Conservation (phyloP, 2,888 invertebrate genomes). For the Coronaproctus castanopsis region DNA sequence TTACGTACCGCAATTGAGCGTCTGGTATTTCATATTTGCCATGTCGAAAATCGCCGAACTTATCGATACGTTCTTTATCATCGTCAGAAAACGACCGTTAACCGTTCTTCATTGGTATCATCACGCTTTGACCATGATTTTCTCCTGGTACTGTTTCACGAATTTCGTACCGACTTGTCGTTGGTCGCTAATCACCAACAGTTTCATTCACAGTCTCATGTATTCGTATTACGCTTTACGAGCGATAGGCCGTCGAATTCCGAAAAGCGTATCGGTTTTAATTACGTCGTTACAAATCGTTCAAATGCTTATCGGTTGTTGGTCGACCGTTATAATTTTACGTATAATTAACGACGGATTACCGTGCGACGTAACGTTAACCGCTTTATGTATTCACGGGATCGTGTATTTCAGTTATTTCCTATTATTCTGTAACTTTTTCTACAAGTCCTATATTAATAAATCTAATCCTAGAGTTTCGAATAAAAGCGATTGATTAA, state of each 20-base stretch:
- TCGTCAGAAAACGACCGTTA: constrained; percentile 75
- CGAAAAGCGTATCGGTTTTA: constrained; percentile 63
- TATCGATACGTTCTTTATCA: constrained; percentile 86
- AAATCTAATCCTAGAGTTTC: no score
- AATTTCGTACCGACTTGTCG: constrained; percentile 75
- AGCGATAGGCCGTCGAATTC: constrained; percentile 67
- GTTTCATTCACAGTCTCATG: constrained; percentile 77
- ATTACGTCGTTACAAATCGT: constrained; percentile 79
- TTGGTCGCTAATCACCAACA: constrained; percentile 90
- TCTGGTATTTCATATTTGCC: constrained; percentile 96
- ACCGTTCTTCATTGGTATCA: constrained; percentile 95
- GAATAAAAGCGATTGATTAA: no score
- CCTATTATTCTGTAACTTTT: constrained; percentile 78
- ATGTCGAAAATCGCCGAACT: constrained; percentile 90
- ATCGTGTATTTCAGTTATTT: constrained; percentile 90
- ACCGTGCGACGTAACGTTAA: constrained; percentile 62
- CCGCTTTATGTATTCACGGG: constrained; percentile 67
- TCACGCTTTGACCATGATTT: constrained; percentile 81
- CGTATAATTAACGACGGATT: constrained; percentile 42
- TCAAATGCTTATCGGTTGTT: constrained; percentile 86
- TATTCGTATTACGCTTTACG: constrained; percentile 74
- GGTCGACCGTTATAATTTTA: constrained; percentile 72
- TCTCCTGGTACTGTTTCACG: constrained; percentile 81
- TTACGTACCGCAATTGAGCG: no score
- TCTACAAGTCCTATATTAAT: constrained; percentile 65